Percentiles rank a stretch among this genome's conserved stretches.
These are phyloP conservation scores for Drosophila histrio DNA, from an alignment of 2,888 invertebrate species.

Conservation along the genomic window DNA sequence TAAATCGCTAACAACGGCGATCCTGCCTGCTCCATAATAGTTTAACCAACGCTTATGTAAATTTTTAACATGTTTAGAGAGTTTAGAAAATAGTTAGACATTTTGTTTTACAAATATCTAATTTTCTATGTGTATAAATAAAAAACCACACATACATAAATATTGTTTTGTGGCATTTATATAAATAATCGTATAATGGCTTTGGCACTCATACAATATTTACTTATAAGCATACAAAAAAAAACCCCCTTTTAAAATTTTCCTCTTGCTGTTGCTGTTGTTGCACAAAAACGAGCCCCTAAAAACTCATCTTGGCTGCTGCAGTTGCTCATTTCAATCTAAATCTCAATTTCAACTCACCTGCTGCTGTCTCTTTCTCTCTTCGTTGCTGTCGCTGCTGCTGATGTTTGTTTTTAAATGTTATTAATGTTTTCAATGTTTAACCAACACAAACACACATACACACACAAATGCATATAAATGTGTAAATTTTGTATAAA, in stretches of 20 bases:
- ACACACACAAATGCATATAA: constrained; percentile 11
- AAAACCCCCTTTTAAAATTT: constrained; percentile 26
- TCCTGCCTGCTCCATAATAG: not conserved
- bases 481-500: constrained; percentile 30
- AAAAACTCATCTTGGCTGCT: constrained; percentile 26
- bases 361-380: constrained; percentile 2
- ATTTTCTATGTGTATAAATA: constrained; percentile 8
- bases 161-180: constrained; percentile 65
- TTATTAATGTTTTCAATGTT: constrained; percentile 68
- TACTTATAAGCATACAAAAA: constrained; percentile 27
- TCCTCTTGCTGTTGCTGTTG: constrained; percentile 38
- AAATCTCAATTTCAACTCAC: constrained; percentile 10
- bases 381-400: constrained; percentile 30
- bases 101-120: not conserved
- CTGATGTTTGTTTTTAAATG: constrained; percentile 50
- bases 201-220: constrained; percentile 68
- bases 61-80: not conserved
- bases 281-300: constrained; percentile 35
- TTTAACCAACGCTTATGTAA: not conserved
- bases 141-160: constrained; percentile 55
- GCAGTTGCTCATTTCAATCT: constrained; percentile 34
- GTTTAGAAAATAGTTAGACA: not conserved
- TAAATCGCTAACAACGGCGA: not conserved
- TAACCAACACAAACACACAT: constrained; percentile 44
- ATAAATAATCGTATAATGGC: constrained; percentile 62